A percentile compares a stretch with the other conserved stretches of the same genome.
Evolutionary conservation across 2,113 vertebrate genomes (phyloP).

Genomic region (Muntiacus muntjak): DNA sequence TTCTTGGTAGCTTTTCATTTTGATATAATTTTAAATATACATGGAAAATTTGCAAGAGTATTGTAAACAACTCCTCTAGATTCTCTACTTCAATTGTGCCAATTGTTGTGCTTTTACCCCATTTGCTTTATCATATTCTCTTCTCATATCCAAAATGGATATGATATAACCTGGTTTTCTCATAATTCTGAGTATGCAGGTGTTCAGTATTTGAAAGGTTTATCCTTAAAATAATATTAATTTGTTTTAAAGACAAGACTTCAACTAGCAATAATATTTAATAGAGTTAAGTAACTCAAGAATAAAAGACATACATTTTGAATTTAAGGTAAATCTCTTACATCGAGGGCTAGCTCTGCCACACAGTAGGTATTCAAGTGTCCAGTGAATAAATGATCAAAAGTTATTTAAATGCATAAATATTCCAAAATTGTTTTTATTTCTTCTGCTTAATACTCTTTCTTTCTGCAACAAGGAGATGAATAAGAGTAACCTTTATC

Average conservation of each 20-base stretch:
- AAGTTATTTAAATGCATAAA: background rate
- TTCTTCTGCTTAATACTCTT: background rate
- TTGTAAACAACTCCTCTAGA: background rate
- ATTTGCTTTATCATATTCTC: background rate
- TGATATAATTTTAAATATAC: background rate
- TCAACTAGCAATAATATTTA: background rate
- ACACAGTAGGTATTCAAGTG: background rate
- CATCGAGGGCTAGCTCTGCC: background rate
- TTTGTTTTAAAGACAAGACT: background rate
- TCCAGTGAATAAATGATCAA: background rate
- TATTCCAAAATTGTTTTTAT: background rate
- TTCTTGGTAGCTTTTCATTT: background rate
- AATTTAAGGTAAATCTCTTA: background rate
- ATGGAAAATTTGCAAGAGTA: background rate
- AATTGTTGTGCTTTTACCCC: background rate
- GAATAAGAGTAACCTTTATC: constrained; percentile 24
- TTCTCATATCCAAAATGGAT: background rate
- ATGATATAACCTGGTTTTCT: background rate
- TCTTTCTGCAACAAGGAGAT: constrained; percentile 34
- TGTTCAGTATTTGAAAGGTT: constrained; percentile 25
- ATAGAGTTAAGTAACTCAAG: background rate
- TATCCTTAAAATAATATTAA: background rate
- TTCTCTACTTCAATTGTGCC: background rate
- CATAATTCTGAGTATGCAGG: background rate
- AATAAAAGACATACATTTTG: background rate